Conservation (phyloP, 2,888 invertebrate species). For the Gari tellinella region DNA sequence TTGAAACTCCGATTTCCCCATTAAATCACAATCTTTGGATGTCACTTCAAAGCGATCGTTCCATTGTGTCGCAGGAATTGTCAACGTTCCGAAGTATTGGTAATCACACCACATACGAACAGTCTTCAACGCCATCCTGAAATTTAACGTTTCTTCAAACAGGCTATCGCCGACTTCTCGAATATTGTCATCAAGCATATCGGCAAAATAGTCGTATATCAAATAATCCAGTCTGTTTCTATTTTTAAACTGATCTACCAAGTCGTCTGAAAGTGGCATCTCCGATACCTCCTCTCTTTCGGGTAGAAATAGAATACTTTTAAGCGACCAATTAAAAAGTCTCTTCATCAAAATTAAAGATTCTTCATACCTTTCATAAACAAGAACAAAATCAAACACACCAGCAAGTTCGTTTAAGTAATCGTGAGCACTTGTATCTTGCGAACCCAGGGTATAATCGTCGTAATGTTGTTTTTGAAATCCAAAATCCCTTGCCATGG, state of each 20-base stretch:
- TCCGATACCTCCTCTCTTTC: constrained; percentile 5
- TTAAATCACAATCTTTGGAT: constrained; percentile 13
- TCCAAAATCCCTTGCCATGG: constrained; percentile 20
- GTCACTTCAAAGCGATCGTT: constrained; percentile 14
- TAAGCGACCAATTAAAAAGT: constrained; percentile 5
- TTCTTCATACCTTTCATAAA: constrained; percentile 6
- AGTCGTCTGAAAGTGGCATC: neutral
- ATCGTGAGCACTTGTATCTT: neutral
- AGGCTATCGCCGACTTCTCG: constrained; percentile 1
- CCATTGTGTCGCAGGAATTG: constrained; percentile 4
- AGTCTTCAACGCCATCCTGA: neutral
- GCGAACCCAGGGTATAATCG: neutral
- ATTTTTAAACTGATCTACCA: neutral
- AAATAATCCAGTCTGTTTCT: constrained; percentile 10
- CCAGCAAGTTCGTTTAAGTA: neutral
- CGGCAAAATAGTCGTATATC: constrained; percentile 3
- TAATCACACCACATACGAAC: constrained; percentile 7
- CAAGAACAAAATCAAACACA: constrained; percentile 10
- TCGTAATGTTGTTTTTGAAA: constrained; percentile 1
- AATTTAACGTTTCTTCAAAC: constrained; percentile 1
- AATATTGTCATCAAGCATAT: neutral
- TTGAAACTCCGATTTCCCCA: constrained; percentile 18
- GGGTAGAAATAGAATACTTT: constrained; percentile 7
- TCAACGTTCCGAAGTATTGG: constrained; percentile 1
- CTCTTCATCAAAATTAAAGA: constrained; percentile 8